Evolutionary conservation across 2,888 invertebrate genomes (phyloP).

Genomic region (Microctonus hyperodae): DNA sequence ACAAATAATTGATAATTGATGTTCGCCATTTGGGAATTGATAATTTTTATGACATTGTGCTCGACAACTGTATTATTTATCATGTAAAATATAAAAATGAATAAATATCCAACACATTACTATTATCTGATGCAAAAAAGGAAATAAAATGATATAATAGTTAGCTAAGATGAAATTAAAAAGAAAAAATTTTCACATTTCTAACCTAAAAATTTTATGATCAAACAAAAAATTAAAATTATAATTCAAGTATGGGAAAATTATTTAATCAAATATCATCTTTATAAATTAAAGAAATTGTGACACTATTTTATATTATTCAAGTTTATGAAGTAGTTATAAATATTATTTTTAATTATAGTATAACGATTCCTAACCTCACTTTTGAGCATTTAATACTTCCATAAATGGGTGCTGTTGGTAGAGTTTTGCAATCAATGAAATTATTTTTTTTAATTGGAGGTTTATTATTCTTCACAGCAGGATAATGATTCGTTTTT

Average conservation of each 20-base stretch:
- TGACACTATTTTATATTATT: too few relatives aligned
- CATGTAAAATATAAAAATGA: conserved; percentile 19
- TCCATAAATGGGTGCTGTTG: conserved; percentile 45
- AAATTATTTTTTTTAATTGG: background rate
- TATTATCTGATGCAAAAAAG: too few relatives aligned
- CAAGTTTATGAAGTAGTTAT: background rate
- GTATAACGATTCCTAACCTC: conserved; percentile 35
- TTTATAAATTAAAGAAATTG: too few relatives aligned
- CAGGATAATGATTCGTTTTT: background rate
- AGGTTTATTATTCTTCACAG: background rate
- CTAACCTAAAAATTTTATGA: too few relatives aligned
- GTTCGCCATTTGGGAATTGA: conserved; percentile 67
- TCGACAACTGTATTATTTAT: conserved; percentile 63
- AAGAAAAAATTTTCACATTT: too few relatives aligned
- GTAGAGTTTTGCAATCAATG: conserved; percentile 42
- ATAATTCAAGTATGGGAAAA: too few relatives aligned
- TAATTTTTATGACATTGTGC: conserved; percentile 65
- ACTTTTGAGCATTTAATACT: conserved; percentile 45
- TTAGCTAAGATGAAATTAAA: too few relatives aligned
- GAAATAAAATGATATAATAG: too few relatives aligned
- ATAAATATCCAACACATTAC: background rate
- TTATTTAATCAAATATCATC: too few relatives aligned
- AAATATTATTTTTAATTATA: background rate
- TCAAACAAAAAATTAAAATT: too few relatives aligned
- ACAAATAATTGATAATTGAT: conserved; percentile 64